These are phyloP conservation scores for Drosophila varians DNA, from an alignment of 1,140 invertebrate genomes.

Conservation along the genomic window DNA sequence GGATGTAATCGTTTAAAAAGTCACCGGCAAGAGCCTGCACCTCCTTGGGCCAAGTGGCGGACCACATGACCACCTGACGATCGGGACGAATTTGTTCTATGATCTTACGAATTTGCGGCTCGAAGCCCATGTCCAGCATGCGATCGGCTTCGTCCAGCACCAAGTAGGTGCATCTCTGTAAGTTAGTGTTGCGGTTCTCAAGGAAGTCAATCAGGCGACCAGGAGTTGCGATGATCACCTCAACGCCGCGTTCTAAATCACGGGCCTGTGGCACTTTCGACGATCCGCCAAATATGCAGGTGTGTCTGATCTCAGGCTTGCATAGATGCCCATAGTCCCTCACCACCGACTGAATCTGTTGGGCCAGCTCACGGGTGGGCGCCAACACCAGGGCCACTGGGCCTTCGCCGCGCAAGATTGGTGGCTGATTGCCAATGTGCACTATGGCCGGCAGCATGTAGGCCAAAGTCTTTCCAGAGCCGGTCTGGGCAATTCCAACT, in stretches of 20 bases:
- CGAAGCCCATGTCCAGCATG: conserved; percentile 98
- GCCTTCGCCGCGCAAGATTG: conserved; percentile 91
- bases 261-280: conserved; percentile 96
- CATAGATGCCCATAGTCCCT: conserved; percentile 93
- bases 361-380: conserved; percentile 97
- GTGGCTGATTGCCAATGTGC: conserved; percentile 90
- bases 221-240: conserved; percentile 98
- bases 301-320: conserved; percentile 90
- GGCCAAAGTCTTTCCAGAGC: conserved; percentile 95
- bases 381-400: conserved; percentile 96
- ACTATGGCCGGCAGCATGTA: conserved; percentile 92
- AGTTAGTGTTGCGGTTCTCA: conserved; percentile 95
- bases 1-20: conserved; percentile 95
- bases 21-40: conserved; percentile 97
- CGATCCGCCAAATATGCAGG: conserved; percentile 98
- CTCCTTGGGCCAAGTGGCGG: conserved; percentile 99
- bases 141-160: conserved; percentile 98
- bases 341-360: conserved; percentile 98
- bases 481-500: conserved; percentile 97
- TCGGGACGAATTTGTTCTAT: conserved; percentile 97
- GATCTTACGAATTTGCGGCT: conserved; percentile 99
- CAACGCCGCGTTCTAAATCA: conserved; percentile 95
- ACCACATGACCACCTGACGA: conserved; percentile 99
- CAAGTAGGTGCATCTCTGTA: conserved; percentile 96
- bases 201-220: conserved; percentile 98